Conservation (phyloP, 2,797 vertebrate species). For the Ambastaia sidthimunki region DNA sequence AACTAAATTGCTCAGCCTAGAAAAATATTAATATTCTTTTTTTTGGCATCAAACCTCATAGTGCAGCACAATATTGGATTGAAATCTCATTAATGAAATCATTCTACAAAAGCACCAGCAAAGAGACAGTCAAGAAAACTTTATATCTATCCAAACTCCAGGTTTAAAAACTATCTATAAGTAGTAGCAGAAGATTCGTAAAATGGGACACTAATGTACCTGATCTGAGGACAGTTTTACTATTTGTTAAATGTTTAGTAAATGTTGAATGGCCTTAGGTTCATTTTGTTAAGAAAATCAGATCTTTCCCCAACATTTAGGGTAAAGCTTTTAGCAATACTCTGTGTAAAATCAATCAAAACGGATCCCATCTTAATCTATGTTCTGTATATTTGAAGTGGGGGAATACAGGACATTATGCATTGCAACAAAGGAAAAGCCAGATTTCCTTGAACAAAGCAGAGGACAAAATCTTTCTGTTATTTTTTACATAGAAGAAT, state of each 20-base stretch:
- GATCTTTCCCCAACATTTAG: neutral
- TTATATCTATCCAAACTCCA: slow-evolving; percentile 1
- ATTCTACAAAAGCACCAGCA: slow-evolving; percentile 5
- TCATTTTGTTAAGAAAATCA: slow-evolving; percentile 13
- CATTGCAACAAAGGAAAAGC: slow-evolving; percentile 34
- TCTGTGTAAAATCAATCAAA: slow-evolving; percentile 9
- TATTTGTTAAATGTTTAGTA: neutral
- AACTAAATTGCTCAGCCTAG: slow-evolving; percentile 23
- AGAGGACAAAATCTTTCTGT: neutral
- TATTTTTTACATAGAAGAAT: slow-evolving; percentile 23
- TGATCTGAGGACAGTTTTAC: neutral
- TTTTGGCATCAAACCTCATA: slow-evolving; percentile 2
- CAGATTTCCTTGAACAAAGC: slow-evolving; percentile 43
- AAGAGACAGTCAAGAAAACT: neutral
- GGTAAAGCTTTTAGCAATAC: slow-evolving; percentile 4
- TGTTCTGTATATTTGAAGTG: neutral
- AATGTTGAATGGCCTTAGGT: neutral
- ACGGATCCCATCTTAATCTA: neutral
- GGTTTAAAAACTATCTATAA: neutral
- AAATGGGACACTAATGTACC: neutral
- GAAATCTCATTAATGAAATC: slow-evolving; percentile 30
- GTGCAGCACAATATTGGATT: slow-evolving; percentile 34
- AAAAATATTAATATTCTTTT: slow-evolving; percentile 40
- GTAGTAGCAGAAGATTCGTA: neutral
- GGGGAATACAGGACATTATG: slow-evolving; percentile 25